A percentile compares a stretch with the other conserved stretches of the same genome.
Conservation (phyloP, 2,888 invertebrate species). For the Pterostichus niger region DNA sequence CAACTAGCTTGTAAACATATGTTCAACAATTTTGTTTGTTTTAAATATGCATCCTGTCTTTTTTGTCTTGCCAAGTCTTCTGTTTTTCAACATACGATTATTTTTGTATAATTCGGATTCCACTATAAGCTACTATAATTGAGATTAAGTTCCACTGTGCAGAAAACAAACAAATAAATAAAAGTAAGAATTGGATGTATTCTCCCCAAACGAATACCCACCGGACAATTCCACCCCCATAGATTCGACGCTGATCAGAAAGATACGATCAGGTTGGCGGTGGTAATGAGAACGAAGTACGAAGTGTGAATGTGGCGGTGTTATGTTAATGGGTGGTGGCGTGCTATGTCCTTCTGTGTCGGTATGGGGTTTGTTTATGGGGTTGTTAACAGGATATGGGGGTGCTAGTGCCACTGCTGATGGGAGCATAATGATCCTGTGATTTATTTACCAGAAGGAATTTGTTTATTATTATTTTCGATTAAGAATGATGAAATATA, state of each 20-base stretch:
- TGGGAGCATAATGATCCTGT: neutral
- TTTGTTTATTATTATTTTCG: neutral
- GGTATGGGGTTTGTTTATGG: conserved; percentile 13
- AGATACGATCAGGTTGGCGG: neutral
- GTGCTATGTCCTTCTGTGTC: neutral
- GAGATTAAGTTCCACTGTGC: too few species aligned
- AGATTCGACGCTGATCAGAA: conserved; percentile 4
- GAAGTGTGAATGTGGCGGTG: neutral
- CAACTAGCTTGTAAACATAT: too few species aligned
- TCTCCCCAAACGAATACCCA: neutral
- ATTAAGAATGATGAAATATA: too few species aligned
- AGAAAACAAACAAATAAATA: neutral
- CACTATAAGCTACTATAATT: too few species aligned
- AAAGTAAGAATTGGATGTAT: neutral
- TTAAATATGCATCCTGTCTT: too few species aligned
- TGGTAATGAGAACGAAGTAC: conserved; percentile 19
- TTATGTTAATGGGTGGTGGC: conserved; percentile 3
- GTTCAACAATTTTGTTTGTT: too few species aligned
- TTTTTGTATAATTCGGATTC: too few species aligned
- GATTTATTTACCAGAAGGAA: neutral
- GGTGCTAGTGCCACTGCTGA: neutral
- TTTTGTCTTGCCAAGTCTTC: too few species aligned
- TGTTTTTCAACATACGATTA: too few species aligned
- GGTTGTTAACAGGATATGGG: conserved; percentile 2
- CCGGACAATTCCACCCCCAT: neutral